Conservation (phyloP, 2,888 invertebrate species). For the Clitarchus hookeri region DNA sequence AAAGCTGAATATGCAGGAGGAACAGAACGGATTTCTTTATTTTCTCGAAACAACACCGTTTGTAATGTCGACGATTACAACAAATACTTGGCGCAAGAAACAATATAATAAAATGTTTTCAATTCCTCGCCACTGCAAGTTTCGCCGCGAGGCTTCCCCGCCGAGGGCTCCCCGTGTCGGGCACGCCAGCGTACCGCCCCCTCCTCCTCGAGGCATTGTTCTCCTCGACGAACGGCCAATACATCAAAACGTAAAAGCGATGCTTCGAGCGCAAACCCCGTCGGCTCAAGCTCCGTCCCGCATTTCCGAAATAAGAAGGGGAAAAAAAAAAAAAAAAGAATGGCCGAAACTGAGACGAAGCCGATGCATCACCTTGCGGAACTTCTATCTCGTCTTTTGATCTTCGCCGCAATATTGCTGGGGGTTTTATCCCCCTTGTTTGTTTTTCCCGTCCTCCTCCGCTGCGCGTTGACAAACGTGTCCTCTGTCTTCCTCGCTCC, state of each 20-base stretch:
- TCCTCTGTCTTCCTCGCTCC: background rate
- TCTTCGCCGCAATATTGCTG: background rate
- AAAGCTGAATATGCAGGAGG: no score
- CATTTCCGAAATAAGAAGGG: background rate
- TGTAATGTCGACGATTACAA: no score
- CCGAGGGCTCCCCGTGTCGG: no score
- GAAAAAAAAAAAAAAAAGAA: background rate
- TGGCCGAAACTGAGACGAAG: background rate
- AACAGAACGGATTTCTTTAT: no score
- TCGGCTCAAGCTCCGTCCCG: background rate
- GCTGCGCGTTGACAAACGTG: background rate
- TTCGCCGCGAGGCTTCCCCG: no score
- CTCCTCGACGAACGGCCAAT: background rate
- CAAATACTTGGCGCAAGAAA: no score
- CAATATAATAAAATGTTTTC: no score
- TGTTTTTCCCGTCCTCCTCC: background rate
- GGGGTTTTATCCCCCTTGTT: background rate
- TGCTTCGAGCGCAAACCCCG: background rate
- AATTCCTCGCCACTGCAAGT: no score
- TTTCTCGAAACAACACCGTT: no score
- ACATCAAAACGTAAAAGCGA: background rate
- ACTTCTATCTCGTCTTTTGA: background rate
- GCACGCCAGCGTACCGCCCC: no score
- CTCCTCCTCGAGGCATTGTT: background rate
- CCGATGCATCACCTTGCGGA: background rate